Conservation (phyloP, 1,140 invertebrate species). For the Penaeus chinensis region DNA sequence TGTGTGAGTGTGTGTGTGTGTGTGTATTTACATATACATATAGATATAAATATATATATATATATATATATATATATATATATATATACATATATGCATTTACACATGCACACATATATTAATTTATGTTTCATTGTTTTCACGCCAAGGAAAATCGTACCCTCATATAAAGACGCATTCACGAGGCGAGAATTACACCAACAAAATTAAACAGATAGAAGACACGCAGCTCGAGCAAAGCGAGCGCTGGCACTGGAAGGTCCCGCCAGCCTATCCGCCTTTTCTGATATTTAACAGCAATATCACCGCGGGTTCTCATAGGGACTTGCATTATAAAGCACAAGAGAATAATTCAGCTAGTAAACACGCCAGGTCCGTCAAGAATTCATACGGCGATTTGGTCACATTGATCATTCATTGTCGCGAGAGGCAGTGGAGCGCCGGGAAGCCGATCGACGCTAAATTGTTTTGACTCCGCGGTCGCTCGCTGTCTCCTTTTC, state of each 20-base stretch:
- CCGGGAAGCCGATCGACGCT: not conserved
- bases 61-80: too few species aligned
- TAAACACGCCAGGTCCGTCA: slow-evolving; percentile 45
- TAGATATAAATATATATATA: too few species aligned
- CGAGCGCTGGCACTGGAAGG: not conserved
- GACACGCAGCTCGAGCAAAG: not conserved
- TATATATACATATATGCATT: too few species aligned
- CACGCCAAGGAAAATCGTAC: too few species aligned
- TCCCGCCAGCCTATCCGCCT: slow-evolving; percentile 27
- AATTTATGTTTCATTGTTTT: too few species aligned
- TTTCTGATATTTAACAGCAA: slow-evolving; percentile 37
- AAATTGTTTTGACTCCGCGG: not conserved
- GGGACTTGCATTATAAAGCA: slow-evolving; percentile 42
- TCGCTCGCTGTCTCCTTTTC: not conserved
- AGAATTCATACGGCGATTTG: slow-evolving; percentile 56
- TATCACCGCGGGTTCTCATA: slow-evolving; percentile 48
- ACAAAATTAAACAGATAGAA: not conserved
- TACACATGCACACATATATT: too few species aligned
- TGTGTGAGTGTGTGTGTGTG: too few species aligned
- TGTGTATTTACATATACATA: too few species aligned
- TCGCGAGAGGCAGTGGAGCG: slow-evolving; percentile 26
- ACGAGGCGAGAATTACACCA: too few species aligned
- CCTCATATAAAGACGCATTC: too few species aligned
- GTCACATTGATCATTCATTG: slow-evolving; percentile 49
- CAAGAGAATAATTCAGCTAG: slow-evolving; percentile 53